Conservation (phyloP, 92 coral and sea anemone species). For the Ricordea florida region DNA sequence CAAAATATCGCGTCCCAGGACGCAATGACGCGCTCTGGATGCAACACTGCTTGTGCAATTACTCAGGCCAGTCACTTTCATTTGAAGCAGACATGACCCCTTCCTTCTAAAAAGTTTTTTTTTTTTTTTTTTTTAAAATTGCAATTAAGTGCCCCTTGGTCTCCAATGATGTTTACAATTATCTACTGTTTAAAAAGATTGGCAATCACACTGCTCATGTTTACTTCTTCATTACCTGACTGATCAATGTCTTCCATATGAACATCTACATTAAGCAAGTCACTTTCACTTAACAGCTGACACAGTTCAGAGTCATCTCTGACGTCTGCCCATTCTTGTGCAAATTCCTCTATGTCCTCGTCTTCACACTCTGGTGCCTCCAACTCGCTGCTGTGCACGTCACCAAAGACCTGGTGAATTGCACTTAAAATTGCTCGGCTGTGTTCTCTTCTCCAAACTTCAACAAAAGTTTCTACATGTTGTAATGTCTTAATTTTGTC, state of each 20-base stretch:
- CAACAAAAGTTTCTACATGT: too few species aligned
- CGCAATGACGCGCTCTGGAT: too few species aligned
- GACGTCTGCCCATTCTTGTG: conserved; percentile 45
- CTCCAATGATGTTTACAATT: not conserved
- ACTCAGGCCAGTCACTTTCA: conserved; percentile 20
- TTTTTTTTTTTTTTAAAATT: not conserved
- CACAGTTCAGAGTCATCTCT: conserved; percentile 45
- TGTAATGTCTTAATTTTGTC: too few species aligned
- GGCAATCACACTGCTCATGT: conserved; percentile 12
- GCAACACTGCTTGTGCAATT: too few species aligned
- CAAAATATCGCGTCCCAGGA: too few species aligned
- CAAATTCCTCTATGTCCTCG: conserved; percentile 14
- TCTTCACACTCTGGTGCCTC: conserved; percentile 10
- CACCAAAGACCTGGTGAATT: too few species aligned
- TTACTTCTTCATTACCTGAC: conserved; percentile 25
- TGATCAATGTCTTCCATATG: conserved; percentile 36
- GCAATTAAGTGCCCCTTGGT: conserved; percentile 16
- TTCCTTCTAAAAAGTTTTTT: not conserved
- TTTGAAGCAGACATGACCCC: conserved; percentile 21
- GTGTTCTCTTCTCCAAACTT: too few species aligned
- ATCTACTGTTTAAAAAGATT: not conserved
- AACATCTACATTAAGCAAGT: conserved; percentile 30
- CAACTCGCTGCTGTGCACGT: too few species aligned
- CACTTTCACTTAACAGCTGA: conserved; percentile 26
- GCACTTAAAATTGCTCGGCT: too few species aligned